Evolutionary conservation across 1,140 invertebrate species (phyloP).

Genomic region (Polypedilum pembai): DNA sequence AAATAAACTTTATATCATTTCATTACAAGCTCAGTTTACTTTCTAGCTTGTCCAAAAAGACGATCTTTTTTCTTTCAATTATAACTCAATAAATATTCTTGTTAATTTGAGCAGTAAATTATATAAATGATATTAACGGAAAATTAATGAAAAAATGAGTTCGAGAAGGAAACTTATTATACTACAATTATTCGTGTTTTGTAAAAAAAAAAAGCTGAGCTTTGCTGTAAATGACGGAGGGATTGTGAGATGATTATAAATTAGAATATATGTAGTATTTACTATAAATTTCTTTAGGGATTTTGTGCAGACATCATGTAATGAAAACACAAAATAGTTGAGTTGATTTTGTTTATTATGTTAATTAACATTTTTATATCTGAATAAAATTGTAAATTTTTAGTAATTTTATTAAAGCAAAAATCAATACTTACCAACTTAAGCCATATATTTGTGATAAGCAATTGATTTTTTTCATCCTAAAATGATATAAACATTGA

Average conservation of each 20-base stretch:
- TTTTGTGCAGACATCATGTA: background rate
- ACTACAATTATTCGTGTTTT: background rate
- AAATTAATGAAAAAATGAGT: background rate
- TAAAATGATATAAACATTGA: constrained; percentile 45
- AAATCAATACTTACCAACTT: constrained; percentile 44
- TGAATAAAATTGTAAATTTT: background rate
- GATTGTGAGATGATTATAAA: background rate
- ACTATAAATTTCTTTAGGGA: background rate
- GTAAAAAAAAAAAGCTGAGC: background rate
- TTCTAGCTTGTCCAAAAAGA: too few relatives aligned
- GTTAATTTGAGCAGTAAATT: constrained; percentile 19
- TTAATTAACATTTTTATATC: too few relatives aligned
- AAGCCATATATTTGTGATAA: constrained; percentile 89
- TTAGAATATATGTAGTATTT: background rate
- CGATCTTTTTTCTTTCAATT: background rate
- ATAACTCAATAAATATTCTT: constrained; percentile 14
- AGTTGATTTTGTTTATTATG: background rate
- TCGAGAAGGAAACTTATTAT: background rate
- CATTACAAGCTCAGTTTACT: too few relatives aligned
- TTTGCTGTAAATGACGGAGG: background rate
- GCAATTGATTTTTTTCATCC: constrained; percentile 70
- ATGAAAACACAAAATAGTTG: background rate
- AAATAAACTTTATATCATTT: too few relatives aligned
- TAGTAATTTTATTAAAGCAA: background rate
- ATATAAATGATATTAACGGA: constrained; percentile 7